Percentiles rank a stretch among this genome's conserved stretches.
phyloP scores from a whole-genome alignment of 2,113 vertebrate species.

The Gymnocephalus cernua region DNA sequence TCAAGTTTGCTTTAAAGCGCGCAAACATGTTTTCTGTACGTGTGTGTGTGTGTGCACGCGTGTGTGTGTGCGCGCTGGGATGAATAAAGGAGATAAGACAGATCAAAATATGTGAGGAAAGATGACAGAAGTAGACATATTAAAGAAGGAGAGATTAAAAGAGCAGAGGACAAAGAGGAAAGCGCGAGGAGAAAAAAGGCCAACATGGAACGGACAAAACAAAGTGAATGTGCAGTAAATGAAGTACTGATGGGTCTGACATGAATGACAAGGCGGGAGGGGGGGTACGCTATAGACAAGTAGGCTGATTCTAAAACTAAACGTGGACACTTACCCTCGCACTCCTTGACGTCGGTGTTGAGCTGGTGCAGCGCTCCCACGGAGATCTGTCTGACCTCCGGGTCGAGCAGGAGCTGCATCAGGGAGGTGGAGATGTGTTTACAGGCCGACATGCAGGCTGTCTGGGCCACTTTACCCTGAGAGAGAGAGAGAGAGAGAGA shows the following conservation, averaged over 20 bases:
- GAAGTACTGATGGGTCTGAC: not conserved
- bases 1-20: not conserved
- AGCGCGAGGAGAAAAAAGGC: not conserved
- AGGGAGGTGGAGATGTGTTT: conserved; percentile 96
- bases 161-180: not conserved
- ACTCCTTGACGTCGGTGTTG: conserved; percentile 94
- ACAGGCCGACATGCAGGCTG: conserved; percentile 98
- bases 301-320: fast-evolving
- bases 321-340: conserved; percentile 89
- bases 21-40: too few species aligned
- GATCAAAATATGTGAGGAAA: not conserved
- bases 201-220: not conserved
- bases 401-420: conserved; percentile 93
- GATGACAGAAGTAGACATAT: not conserved
- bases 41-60: too few species aligned
- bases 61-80: not conserved
- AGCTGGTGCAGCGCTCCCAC: conserved; percentile 96
- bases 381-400: conserved; percentile 93
- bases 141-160: not conserved
- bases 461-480: conserved; percentile 98
- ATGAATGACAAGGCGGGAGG: too few species aligned
- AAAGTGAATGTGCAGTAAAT: not conserved
- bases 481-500: not conserved
- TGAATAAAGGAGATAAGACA: not conserved
- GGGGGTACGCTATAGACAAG: too few species aligned